A percentile compares a stretch with the other conserved stretches of the same genome.
These are phyloP conservation scores for Rhinoptilus africanus DNA, from an alignment of 2,113 vertebrate species.

Conservation along the genomic window DNA sequence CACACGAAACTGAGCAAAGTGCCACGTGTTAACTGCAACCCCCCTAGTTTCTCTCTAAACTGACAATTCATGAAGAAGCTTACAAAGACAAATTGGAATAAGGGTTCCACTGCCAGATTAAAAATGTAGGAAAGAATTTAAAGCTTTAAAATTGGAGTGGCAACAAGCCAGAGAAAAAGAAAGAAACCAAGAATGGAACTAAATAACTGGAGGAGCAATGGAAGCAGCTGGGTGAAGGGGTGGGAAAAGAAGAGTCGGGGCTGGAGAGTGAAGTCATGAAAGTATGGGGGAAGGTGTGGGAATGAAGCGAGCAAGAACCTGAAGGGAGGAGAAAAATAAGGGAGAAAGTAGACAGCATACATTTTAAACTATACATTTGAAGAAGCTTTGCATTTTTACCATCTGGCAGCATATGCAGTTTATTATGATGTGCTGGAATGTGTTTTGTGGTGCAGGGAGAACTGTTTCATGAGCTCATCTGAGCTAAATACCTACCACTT, in stretches of 20 bases:
- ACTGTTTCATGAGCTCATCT: not conserved
- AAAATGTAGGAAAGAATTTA: not conserved
- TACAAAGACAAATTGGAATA: not conserved
- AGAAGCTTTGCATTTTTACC: constrained; percentile 33
- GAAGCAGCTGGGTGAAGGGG: constrained; percentile 52
- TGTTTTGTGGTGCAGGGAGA: not conserved
- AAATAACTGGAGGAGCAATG: not conserved
- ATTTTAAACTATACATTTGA: constrained; percentile 44
- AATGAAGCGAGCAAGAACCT: constrained; percentile 60
- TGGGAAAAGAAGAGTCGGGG: constrained; percentile 21
- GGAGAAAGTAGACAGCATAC: not conserved
- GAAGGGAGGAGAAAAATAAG: constrained; percentile 30
- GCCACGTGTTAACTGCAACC: not conserved
- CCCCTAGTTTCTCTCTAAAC: not conserved
- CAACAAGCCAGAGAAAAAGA: not conserved
- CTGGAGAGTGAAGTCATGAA: constrained; percentile 27
- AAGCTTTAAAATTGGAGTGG: not conserved
- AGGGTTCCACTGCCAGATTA: not conserved
- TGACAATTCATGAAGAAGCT: not conserved
- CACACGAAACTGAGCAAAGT: not conserved
- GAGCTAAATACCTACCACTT: not conserved
- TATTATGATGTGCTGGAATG: constrained; percentile 19
- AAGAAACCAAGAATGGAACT: not conserved
- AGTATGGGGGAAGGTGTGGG: constrained; percentile 63
- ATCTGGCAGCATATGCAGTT: constrained; percentile 46